Evolutionary conservation across 1,140 invertebrate species (phyloP).

Genomic region (Neotoxoptera formosana): DNA sequence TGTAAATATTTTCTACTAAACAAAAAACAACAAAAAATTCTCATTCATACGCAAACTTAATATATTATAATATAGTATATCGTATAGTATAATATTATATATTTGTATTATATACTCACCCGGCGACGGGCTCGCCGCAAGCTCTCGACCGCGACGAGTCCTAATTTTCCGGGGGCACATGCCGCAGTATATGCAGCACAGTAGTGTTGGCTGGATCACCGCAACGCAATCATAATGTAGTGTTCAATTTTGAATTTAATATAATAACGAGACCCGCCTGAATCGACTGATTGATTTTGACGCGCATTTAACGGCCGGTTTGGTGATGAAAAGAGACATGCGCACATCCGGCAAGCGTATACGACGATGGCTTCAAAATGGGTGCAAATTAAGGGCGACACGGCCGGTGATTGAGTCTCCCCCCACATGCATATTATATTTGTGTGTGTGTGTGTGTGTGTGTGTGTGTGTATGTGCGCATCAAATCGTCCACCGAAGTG

Average conservation of each 20-base stretch:
- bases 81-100: too few relatives aligned
- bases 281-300: slow-evolving; percentile 10
- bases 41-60: too few relatives aligned
- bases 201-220: neutral
- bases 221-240: neutral
- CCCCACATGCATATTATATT: too few relatives aligned
- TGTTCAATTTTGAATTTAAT: neutral
- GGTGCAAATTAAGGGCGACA: neutral
- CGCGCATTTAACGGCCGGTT: neutral
- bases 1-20: too few relatives aligned
- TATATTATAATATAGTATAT: too few relatives aligned
- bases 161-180: neutral
- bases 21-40: too few relatives aligned
- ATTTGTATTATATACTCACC: too few relatives aligned
- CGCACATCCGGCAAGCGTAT: neutral
- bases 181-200: neutral
- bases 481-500: neutral
- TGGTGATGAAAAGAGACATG: neutral
- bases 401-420: neutral
- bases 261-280: neutral
- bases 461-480: neutral
- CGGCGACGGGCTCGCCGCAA: too few relatives aligned
- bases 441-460: neutral
- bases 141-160: neutral
- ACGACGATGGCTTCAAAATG: neutral